A percentile compares a stretch with the other conserved stretches of the same genome.
Evolutionary conservation across 2,113 vertebrate species (phyloP).

Genomic region (Lipophrys pholis): DNA sequence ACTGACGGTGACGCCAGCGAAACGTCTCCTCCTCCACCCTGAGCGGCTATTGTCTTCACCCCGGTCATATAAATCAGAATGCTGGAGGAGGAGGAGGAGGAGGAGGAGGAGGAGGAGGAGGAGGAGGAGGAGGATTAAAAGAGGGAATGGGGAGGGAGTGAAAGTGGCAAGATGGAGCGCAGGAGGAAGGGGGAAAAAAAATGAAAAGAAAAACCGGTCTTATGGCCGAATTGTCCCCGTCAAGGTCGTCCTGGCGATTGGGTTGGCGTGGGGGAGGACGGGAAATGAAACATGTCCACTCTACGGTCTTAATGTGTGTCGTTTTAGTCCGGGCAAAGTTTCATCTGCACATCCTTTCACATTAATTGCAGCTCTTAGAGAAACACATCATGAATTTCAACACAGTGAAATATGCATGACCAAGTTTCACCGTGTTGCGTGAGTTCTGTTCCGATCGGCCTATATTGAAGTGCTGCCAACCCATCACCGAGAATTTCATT

Average conservation of each 20-base stretch:
- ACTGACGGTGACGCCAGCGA: conserved; percentile 52
- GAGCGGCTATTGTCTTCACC: conserved; percentile 71
- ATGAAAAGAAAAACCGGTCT: conserved; percentile 52
- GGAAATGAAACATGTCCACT: conserved; percentile 33
- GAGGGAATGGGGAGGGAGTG: conserved; percentile 38
- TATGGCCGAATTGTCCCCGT: conserved; percentile 66
- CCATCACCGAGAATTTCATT: conserved; percentile 8
- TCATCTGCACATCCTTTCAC: not conserved
- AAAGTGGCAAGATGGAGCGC: conserved; percentile 35
- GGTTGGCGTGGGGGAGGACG: conserved; percentile 46
- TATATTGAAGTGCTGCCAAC: conserved; percentile 7
- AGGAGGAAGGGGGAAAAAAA: conserved; percentile 39
- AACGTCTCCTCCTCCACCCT: conserved; percentile 44
- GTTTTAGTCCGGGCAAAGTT: conserved; percentile 32
- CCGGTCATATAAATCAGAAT: conserved; percentile 72
- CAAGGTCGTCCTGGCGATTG: conserved; percentile 68
- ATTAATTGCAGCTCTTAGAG: conserved; percentile 15
- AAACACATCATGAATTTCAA: conserved; percentile 1
- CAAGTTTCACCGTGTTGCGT: conserved; percentile 19
- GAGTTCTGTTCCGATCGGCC: not conserved
- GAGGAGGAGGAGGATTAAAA: conserved; percentile 38
- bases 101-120: conserved; percentile 36
- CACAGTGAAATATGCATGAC: conserved; percentile 12
- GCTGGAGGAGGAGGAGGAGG: conserved; percentile 56
- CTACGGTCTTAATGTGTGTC: conserved; percentile 7